phyloP scores from a whole-genome alignment of 1,140 invertebrate species.

The Drosophila lowei region DNA sequence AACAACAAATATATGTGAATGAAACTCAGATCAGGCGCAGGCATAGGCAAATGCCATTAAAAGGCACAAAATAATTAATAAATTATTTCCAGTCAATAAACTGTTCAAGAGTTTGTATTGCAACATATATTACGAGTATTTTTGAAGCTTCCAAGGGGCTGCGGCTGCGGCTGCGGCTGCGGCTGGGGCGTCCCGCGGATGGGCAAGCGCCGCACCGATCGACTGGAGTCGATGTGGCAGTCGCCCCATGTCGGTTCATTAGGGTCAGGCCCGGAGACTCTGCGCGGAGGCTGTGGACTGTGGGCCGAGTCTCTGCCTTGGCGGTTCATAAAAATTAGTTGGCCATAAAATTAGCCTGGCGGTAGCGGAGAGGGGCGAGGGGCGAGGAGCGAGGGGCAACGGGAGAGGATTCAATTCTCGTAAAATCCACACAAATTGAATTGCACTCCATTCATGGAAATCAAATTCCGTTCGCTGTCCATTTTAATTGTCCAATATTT shows the following conservation, averaged over 20 bases:
- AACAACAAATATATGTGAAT: constrained; percentile 11
- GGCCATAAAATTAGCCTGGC: constrained; percentile 61
- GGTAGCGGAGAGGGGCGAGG: background rate
- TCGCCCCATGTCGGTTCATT: constrained; percentile 71
- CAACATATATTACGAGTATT: constrained; percentile 46
- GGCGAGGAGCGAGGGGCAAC: background rate
- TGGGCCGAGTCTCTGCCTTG: constrained; percentile 47
- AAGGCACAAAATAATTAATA: constrained; percentile 70
- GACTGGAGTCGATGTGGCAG: constrained; percentile 24
- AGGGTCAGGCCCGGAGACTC: constrained; percentile 50
- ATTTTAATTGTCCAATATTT: constrained; percentile 17
- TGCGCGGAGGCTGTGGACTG: constrained; percentile 18
- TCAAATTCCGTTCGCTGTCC: constrained; percentile 10
- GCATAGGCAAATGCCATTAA: constrained; percentile 22
- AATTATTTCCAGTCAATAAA: constrained; percentile 80
- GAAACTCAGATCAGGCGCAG: constrained; percentile 27
- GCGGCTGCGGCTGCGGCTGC: too few relatives aligned
- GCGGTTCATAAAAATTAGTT: constrained; percentile 74
- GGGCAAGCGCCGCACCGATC: constrained; percentile 57
- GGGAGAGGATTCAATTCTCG: constrained; percentile 31
- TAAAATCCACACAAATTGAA: constrained; percentile 66
- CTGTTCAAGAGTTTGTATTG: constrained; percentile 47
- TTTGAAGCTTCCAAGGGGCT: background rate
- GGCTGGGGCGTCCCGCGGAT: constrained; percentile 41
- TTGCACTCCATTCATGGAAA: constrained; percentile 73